Evolutionary conservation across 1,140 invertebrate species (phyloP).

Genomic region (Drosophila pruinosa): DNA sequence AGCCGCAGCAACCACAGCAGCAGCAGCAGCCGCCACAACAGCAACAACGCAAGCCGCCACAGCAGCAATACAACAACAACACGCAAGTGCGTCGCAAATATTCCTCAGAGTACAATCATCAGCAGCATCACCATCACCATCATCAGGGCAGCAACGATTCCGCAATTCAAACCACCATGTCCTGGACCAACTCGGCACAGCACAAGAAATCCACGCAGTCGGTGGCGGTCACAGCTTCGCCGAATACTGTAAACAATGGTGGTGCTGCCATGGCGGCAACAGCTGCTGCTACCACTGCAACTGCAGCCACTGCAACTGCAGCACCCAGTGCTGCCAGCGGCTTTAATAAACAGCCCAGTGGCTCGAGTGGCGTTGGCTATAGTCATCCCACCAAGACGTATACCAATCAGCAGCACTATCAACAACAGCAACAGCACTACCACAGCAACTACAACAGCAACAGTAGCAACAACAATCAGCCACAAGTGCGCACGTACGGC

Average conservation of each 20-base stretch:
- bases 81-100: slow-evolving; percentile 66
- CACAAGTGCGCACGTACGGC: slow-evolving; percentile 72
- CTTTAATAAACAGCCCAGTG: slow-evolving; percentile 20
- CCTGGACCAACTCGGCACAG: slow-evolving; percentile 78
- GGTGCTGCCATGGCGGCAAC: neutral
- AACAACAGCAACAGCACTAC: slow-evolving; percentile 62
- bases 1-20: slow-evolving; percentile 17
- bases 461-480: slow-evolving; percentile 44
- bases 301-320: too few relatives aligned
- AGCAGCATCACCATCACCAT: slow-evolving; percentile 55
- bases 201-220: slow-evolving; percentile 80
- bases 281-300: slow-evolving; percentile 1
- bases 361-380: slow-evolving; percentile 19
- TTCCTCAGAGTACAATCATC: slow-evolving; percentile 65
- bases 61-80: slow-evolving; percentile 59
- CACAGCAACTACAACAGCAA: slow-evolving; percentile 31
- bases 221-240: slow-evolving; percentile 78
- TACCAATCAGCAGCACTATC: slow-evolving; percentile 58
- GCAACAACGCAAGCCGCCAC: slow-evolving; percentile 57
- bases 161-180: slow-evolving; percentile 76
- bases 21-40: slow-evolving; percentile 56
- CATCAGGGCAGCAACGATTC: slow-evolving; percentile 65
- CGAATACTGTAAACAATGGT: slow-evolving; percentile 67
- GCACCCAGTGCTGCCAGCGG: neutral
- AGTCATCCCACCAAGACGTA: slow-evolving; percentile 52